Percentiles rank a stretch among this genome's conserved stretches.
Conservation (phyloP, 2,113 vertebrate species). For the Microcebus jonahi region DNA sequence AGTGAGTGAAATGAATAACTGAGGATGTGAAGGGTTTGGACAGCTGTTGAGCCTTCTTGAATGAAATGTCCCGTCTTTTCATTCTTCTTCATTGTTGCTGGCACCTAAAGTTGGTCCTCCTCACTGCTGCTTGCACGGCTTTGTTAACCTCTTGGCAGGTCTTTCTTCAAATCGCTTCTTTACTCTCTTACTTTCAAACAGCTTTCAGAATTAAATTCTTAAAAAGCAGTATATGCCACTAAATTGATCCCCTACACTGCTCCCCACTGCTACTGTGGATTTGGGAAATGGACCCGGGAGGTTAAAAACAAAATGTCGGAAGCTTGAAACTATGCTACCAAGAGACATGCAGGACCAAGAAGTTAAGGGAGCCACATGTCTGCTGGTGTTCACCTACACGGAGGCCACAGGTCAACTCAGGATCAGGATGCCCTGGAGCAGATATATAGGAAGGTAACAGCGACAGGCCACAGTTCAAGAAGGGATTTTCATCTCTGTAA, state of each 20-base stretch:
- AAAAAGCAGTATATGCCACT: no score
- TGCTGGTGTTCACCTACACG: not conserved
- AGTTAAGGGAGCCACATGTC: fast-evolving
- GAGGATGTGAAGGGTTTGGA: not conserved
- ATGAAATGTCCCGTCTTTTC: not conserved
- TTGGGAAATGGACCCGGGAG: not conserved
- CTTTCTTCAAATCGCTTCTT: not conserved
- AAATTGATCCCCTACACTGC: not conserved
- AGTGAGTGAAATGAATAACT: not conserved
- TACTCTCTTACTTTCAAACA: not conserved
- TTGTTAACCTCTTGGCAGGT: not conserved
- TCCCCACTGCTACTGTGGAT: not conserved
- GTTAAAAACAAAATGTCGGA: not conserved
- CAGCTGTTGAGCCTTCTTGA: not conserved
- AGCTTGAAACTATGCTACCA: not conserved
- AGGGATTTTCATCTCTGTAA: not conserved
- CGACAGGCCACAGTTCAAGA: no score
- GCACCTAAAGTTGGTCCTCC: not conserved
- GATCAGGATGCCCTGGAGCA: not conserved
- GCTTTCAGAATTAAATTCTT: not conserved
- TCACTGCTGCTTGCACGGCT: no score
- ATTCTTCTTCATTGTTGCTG: not conserved
- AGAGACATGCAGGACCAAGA: not conserved
- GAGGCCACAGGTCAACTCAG: not conserved
- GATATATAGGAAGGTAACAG: not conserved